phyloP scores from a whole-genome alignment of 2,113 vertebrate species.

The Camarhynchus parvulus region DNA sequence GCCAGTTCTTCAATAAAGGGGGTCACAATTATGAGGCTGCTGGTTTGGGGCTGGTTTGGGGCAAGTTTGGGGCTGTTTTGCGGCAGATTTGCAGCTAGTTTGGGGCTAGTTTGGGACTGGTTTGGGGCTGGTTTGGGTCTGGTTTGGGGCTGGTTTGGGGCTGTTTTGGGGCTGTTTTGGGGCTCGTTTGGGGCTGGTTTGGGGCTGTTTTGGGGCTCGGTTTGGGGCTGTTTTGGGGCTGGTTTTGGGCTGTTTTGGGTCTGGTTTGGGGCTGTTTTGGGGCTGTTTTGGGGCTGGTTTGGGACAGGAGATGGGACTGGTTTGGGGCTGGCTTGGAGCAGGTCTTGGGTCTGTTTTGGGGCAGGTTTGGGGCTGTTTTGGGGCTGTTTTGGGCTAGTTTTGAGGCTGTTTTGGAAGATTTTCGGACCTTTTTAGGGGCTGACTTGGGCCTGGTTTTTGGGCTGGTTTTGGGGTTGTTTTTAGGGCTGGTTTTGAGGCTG shows the following conservation, averaged over 20 bases:
- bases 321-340: background rate
- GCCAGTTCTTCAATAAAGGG: background rate
- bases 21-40: background rate
- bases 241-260: background rate
- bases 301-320: too few relatives aligned
- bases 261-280: background rate
- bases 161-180: background rate
- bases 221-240: background rate
- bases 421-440: background rate
- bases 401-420: background rate
- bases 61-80: background rate
- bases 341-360: too few relatives aligned
- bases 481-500: background rate
- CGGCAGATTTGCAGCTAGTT: background rate
- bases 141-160: too few relatives aligned
- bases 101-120: rapidly evolving
- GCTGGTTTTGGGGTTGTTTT: too few relatives aligned
- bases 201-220: too few relatives aligned
- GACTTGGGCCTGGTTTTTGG: too few relatives aligned
- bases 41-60: background rate
- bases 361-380: background rate
- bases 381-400: background rate
- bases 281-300: too few relatives aligned
- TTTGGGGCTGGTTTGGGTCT: background rate
- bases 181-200: too few relatives aligned